Evolutionary conservation across 2,888 invertebrate genomes (phyloP).

Genomic region (Eristalis arbustorum): DNA sequence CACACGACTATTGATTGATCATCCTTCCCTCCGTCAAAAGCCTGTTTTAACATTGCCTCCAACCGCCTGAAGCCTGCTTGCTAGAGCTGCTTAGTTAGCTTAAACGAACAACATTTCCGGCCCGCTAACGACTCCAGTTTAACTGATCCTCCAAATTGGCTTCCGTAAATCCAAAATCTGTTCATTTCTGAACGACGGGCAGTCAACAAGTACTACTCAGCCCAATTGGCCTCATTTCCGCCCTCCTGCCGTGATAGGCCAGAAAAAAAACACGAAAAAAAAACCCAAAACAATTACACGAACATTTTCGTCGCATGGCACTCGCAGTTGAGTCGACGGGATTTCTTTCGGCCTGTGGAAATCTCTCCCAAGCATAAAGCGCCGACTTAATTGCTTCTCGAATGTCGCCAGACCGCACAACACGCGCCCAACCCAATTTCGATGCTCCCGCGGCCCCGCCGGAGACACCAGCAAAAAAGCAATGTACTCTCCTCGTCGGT

Average conservation of each 20-base stretch:
- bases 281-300: slow-evolving; percentile 50
- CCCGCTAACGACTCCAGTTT: not conserved
- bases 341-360: slow-evolving; percentile 28
- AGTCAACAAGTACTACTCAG: slow-evolving; percentile 33
- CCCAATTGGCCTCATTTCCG: not conserved
- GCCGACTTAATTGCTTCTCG: slow-evolving; percentile 47
- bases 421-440: slow-evolving; percentile 31
- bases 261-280: slow-evolving; percentile 36
- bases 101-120: not conserved
- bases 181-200: not conserved
- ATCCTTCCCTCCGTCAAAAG: too few relatives aligned
- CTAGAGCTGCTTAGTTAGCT: too few relatives aligned
- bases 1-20: too few relatives aligned
- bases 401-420: slow-evolving; percentile 39
- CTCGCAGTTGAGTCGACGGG: slow-evolving; percentile 20
- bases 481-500: slow-evolving; percentile 23
- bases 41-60: too few relatives aligned
- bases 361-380: slow-evolving; percentile 6
- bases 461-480: slow-evolving; percentile 2
- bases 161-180: not conserved
- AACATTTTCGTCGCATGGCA: not conserved
- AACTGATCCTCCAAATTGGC: not conserved
- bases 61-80: too few relatives aligned
- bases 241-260: not conserved
- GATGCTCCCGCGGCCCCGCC: slow-evolving; percentile 1